Evolutionary conservation across 2,888 invertebrate genomes (phyloP).

Genomic region (Drosophila buzzatii): DNA sequence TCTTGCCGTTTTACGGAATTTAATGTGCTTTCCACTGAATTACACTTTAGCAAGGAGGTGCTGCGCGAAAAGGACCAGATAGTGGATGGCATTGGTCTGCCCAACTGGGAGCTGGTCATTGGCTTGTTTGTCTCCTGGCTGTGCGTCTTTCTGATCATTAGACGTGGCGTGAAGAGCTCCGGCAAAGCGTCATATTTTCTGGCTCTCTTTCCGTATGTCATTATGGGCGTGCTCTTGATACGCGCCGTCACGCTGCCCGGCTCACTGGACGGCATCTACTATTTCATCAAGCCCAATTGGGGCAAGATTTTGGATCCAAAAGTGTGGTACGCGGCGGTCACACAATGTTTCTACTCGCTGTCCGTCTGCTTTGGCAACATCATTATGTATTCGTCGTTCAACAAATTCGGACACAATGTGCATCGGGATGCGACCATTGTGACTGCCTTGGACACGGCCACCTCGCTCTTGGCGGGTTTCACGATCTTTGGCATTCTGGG

Average conservation of each 20-base stretch:
- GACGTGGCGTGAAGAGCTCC: conserved; percentile 88
- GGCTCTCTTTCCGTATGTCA: conserved; percentile 90
- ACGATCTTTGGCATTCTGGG: conserved; percentile 87
- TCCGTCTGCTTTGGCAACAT: conserved; percentile 88
- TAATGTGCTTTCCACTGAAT: neutral
- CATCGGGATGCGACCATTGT: conserved; percentile 87
- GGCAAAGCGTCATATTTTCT: conserved; percentile 91
- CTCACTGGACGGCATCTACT: conserved; percentile 87
- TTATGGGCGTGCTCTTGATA: conserved; percentile 88
- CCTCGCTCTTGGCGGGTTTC: conserved; percentile 87
- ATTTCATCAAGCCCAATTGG: conserved; percentile 89
- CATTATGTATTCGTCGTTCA: conserved; percentile 88
- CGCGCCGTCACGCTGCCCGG: conserved; percentile 88
- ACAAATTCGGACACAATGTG: conserved; percentile 87
- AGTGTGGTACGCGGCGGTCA: conserved; percentile 89
- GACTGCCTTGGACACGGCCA: conserved; percentile 87
- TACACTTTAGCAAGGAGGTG: conserved; percentile 85
- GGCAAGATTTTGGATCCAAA: conserved; percentile 87
- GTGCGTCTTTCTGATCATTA: conserved; percentile 86
- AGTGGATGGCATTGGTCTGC: conserved; percentile 86
- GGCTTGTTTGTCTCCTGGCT: conserved; percentile 87
- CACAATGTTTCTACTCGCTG: conserved; percentile 88
- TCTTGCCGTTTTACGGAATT: neutral
- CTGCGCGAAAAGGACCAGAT: conserved; percentile 86
- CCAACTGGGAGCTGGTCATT: conserved; percentile 86